Evolutionary conservation across 1,140 invertebrate species (phyloP).

Genomic region (Bombus vancouverensis): DNA sequence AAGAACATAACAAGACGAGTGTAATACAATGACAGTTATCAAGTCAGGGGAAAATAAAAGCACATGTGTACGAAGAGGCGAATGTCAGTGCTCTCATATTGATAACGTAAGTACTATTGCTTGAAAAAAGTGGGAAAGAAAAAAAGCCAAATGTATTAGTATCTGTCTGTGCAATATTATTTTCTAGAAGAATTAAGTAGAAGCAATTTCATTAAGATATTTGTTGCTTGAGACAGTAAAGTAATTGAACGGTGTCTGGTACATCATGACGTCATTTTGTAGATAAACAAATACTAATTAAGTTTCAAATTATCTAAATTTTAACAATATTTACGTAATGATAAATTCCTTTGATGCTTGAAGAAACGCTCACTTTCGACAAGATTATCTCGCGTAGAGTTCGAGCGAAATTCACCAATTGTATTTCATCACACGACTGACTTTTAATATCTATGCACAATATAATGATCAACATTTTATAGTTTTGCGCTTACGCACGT

Average conservation of each 20-base stretch:
- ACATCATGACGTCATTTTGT: not conserved
- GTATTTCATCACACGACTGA: conserved; percentile 32
- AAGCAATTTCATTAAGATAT: not conserved
- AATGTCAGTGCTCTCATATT: not conserved
- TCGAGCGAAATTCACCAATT: conserved; percentile 22
- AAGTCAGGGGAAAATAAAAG: not conserved
- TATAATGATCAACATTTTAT: not conserved
- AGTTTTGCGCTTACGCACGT: not conserved
- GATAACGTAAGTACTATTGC: conserved; percentile 33
- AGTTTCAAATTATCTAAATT: conserved; percentile 34
- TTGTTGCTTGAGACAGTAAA: not conserved
- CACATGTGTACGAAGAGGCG: not conserved
- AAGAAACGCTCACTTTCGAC: not conserved
- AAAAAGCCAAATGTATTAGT: not conserved
- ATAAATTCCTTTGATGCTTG: not conserved
- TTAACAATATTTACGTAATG: conserved; percentile 46
- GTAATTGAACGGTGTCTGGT: not conserved
- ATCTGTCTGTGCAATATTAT: too few species aligned
- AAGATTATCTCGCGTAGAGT: conserved; percentile 19
- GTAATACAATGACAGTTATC: not conserved
- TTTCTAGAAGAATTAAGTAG: not conserved
- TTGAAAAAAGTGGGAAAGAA: not conserved
- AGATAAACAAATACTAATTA: conserved; percentile 34
- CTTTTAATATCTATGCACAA: not conserved
- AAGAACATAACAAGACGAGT: not conserved